Evolutionary conservation across 2,113 vertebrate genomes (phyloP), one percentile per base, ranked within the genome.

Genomic region (Otus sunia): DNA sequence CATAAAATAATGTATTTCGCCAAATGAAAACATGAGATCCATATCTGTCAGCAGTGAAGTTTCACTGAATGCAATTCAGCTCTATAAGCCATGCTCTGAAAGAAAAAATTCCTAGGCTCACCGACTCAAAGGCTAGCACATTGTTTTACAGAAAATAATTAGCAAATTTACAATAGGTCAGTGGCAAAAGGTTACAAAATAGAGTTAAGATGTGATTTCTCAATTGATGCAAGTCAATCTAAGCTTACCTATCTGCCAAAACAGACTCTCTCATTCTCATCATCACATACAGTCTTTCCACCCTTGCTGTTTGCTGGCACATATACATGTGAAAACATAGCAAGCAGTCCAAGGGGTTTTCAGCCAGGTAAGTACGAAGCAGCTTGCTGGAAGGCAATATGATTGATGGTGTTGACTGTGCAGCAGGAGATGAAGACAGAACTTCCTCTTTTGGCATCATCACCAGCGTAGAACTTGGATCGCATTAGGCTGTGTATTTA

Each of bases 261-360:
- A 63, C 12, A 62, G n/a, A 47, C 3, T 15, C 11, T 30, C 81
- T 85, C 72, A 19, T 39, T 76, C 62, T 43, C 41, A 64, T 13
- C 47, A 41, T 22, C 73, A 29, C 59, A 20, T 2, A 6, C 1
- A 50, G 34, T 18, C 36, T 56, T 87, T 68, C 69, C 20, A 49
- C 12, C 52, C 30, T 76, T 81, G n/a, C 41, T 34, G 1, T 60
- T 19, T 23, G 47, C 64, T 81, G 69, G 58, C 53, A 56, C 12
- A 9, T 5, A 11, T 0, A 4, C 53, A 39, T 0, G 0, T 53
- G 68, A 52, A 95, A 58, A 50, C 0, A 0, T 1, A 18, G 37
- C 0, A 0, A 84, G 75, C 37, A 81, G 60, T 20, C 60, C 86
- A 67, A 81, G 73, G 60, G 30, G 69, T 47, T 58, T 78, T 43